phyloP scores from a whole-genome alignment of 2,888 invertebrate genomes.

The Drosophila formosana region DNA sequence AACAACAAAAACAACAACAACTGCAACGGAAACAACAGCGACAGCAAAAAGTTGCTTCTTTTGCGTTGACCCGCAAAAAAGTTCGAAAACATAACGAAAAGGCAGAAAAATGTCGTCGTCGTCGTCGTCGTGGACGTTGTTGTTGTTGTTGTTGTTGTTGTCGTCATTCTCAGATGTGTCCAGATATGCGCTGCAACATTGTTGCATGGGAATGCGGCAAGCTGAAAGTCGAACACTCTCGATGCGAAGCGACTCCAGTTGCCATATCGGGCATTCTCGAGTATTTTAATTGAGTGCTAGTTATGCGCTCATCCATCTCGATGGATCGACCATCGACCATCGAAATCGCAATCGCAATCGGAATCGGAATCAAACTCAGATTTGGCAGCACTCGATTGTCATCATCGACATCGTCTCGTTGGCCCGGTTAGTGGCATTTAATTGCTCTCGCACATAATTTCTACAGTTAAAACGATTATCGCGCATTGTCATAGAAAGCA shows the following conservation, averaged over 20 bases:
- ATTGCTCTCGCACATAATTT: conserved; percentile 69
- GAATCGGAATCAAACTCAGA: not conserved
- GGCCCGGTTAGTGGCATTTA: conserved; percentile 41
- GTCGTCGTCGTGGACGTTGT: conserved; percentile 9
- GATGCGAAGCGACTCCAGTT: not conserved
- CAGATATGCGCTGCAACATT: conserved; percentile 71
- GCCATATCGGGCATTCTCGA: conserved; percentile 19
- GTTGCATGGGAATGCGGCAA: conserved; percentile 69
- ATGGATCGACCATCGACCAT: conserved; percentile 19
- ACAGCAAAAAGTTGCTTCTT: conserved; percentile 23
- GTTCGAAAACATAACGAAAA: conserved; percentile 18
- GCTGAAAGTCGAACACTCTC: not conserved
- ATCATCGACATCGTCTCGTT: not conserved
- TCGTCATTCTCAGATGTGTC: conserved; percentile 51
- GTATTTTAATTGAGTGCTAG: conserved; percentile 48
- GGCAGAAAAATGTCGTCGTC: conserved; percentile 35
- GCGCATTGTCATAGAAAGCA: conserved; percentile 69
- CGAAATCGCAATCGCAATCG: not conserved
- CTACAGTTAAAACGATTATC: conserved; percentile 69
- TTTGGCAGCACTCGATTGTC: conserved; percentile 15
- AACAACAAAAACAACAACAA: conserved; percentile 23
- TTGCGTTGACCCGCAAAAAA: conserved; percentile 50
- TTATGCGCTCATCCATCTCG: conserved; percentile 7
- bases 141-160: conserved; percentile 10
- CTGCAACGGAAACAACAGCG: not conserved